These are phyloP conservation scores for Drosophila watanabei DNA, from an alignment of 1,140 invertebrate species.

Conservation along the genomic window DNA sequence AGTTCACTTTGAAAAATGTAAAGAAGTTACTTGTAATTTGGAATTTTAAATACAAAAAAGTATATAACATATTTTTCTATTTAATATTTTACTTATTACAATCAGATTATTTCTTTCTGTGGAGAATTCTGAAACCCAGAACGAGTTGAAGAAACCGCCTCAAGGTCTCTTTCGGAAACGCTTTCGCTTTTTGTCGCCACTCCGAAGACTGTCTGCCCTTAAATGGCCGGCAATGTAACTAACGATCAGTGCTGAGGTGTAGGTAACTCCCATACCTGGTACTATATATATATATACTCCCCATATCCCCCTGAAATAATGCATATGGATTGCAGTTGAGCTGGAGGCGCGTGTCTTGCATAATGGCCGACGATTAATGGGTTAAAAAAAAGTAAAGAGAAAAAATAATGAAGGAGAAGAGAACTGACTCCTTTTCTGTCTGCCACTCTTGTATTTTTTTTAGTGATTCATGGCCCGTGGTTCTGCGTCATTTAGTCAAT, in stretches of 20 bases:
- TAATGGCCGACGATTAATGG: constrained; percentile 76
- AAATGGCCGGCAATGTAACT: constrained; percentile 48
- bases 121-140: constrained; percentile 40
- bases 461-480: constrained; percentile 56
- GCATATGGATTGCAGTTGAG: constrained; percentile 63
- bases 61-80: background rate
- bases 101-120: background rate
- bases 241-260: constrained; percentile 47
- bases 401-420: background rate
- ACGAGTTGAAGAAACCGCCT: constrained; percentile 79
- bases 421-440: constrained; percentile 54
- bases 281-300: background rate
- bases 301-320: constrained; percentile 40
- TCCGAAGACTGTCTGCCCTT: constrained; percentile 43
- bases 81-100: background rate
- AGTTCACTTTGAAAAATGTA: constrained; percentile 31
- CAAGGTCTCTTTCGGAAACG: constrained; percentile 78
- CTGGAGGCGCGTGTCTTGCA: constrained; percentile 79
- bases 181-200: constrained; percentile 77
- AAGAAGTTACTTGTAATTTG: background rate
- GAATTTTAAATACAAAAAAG: background rate
- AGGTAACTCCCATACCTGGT: constrained; percentile 32
- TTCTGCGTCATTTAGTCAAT: constrained; percentile 45
- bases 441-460: constrained; percentile 10
- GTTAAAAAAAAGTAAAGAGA: constrained; percentile 3